phyloP scores from a whole-genome alignment of 2,113 vertebrate species.

The Puntigrus tetrazona region DNA sequence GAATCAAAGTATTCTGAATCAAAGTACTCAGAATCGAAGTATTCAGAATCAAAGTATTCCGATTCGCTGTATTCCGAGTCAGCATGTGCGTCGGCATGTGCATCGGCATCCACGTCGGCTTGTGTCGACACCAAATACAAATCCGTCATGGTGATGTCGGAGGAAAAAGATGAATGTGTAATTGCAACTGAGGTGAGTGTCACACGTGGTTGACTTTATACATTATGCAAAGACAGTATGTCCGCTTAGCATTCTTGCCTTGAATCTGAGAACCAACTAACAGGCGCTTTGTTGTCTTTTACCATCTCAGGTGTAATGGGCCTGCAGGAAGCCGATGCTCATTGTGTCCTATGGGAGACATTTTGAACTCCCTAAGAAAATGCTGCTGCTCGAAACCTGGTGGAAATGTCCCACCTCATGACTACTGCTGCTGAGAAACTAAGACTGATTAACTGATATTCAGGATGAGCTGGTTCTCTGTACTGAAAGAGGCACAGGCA shows the following conservation, averaged over 20 bases:
- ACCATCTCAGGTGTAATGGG: conserved; percentile 82
- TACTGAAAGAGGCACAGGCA: conserved; percentile 85
- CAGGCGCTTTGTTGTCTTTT: background rate
- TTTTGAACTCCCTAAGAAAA: conserved; percentile 80
- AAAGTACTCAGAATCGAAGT: conserved; percentile 52
- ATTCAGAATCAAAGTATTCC: conserved; percentile 54
- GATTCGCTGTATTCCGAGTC: conserved; percentile 59
- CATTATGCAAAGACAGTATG: background rate
- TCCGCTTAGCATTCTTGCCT: background rate
- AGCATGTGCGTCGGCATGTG: conserved; percentile 54
- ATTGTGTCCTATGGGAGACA: conserved; percentile 86
- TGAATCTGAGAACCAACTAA: conserved; percentile 40
- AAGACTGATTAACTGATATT: conserved; percentile 84
- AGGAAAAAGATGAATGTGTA: conserved; percentile 96
- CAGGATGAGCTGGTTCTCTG: conserved; percentile 96
- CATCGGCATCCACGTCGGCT: conserved; percentile 73
- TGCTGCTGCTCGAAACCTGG: conserved; percentile 95
- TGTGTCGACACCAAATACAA: conserved; percentile 97
- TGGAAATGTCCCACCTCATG: conserved; percentile 84
- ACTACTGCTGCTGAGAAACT: conserved; percentile 90
- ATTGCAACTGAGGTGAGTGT: conserved; percentile 95
- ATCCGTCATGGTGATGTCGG: conserved; percentile 97
- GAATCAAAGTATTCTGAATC: conserved; percentile 64
- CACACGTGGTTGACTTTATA: background rate
- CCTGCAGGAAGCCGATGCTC: conserved; percentile 79